Conservation (phyloP, 1,140 invertebrate species). For the Gerris buenoi region DNA sequence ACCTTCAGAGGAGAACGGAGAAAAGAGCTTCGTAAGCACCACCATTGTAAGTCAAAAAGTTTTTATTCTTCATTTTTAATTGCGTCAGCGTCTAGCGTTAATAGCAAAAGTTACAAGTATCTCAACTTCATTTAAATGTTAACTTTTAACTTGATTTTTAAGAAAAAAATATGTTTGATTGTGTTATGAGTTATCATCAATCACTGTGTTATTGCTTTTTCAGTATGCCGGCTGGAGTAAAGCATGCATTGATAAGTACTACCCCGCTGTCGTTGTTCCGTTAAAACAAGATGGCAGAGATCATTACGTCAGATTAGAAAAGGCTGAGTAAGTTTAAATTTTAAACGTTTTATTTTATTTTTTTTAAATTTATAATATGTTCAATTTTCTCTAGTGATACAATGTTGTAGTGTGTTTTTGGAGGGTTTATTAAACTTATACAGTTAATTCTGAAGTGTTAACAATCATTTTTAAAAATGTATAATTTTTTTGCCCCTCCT, state of each 20-base stretch:
- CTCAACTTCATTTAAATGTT: neutral
- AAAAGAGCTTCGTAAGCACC: slow-evolving; percentile 55
- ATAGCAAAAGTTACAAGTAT: neutral
- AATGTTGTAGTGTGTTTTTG: too few species aligned
- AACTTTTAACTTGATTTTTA: neutral
- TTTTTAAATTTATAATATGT: too few species aligned
- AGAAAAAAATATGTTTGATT: neutral
- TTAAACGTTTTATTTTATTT: too few species aligned
- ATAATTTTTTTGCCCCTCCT: too few species aligned
- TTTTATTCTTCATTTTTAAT: neutral
- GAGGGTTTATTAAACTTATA: too few species aligned
- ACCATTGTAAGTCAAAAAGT: slow-evolving; percentile 49
- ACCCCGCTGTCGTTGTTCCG: slow-evolving; percentile 35
- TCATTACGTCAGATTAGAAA: slow-evolving; percentile 4
- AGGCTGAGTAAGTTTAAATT: neutral
- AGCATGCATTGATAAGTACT: slow-evolving; percentile 48
- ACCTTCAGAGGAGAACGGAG: slow-evolving; percentile 42
- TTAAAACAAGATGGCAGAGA: slow-evolving; percentile 20
- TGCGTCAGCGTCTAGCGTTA: neutral
- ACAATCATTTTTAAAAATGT: too few species aligned
- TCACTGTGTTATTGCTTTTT: slow-evolving; percentile 26
- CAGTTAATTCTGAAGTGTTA: too few species aligned
- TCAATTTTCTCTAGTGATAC: too few species aligned
- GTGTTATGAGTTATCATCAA: neutral
- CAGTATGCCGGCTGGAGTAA: slow-evolving; percentile 54